Evolutionary conservation across 2,113 vertebrate species (phyloP).

Genomic region (Melanotaenia duboulayi): DNA sequence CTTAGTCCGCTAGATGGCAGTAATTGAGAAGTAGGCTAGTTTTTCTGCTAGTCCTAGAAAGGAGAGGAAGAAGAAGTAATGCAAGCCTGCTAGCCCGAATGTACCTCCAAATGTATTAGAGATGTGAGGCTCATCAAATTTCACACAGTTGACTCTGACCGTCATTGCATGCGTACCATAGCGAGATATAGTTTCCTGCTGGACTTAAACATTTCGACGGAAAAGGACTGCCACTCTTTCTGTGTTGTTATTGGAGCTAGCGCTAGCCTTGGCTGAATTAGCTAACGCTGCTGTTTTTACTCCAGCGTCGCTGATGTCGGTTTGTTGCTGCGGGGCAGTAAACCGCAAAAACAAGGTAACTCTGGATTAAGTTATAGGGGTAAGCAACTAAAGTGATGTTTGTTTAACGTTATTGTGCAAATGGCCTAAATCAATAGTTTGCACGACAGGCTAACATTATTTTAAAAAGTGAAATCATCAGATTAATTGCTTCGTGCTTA

Average conservation of each 20-base stretch:
- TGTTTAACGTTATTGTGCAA: background rate
- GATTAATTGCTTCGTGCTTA: conserved; percentile 4
- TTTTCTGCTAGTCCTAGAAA: conserved; percentile 6
- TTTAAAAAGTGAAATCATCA: background rate
- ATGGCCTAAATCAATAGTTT: background rate
- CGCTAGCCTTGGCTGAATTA: conserved; percentile 40
- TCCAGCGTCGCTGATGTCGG: conserved; percentile 39
- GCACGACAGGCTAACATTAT: conserved; percentile 2
- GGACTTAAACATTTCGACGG: background rate
- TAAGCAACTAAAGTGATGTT: conserved; percentile 1
- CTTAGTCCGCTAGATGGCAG: conserved; percentile 40
- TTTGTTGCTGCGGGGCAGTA: conserved; percentile 50
- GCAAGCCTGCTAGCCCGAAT: conserved; percentile 29
- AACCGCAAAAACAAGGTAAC: conserved; percentile 49
- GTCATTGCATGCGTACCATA: conserved; percentile 22
- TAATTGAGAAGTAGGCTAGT: background rate
- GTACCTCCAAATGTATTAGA: conserved; percentile 49
- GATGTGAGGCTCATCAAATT: conserved; percentile 29
- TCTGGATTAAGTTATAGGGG: conserved; percentile 4
- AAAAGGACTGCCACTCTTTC: conserved; percentile 22
- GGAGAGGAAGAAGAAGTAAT: conserved; percentile 51
- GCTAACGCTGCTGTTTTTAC: conserved; percentile 50
- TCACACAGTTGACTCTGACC: background rate
- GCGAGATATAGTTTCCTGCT: conserved; percentile 1
- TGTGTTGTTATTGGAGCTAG: conserved; percentile 70